Evolutionary conservation across 2,888 invertebrate species (phyloP), one percentile per base, ranked within the genome.

Genomic region (Bombylius major): DNA sequence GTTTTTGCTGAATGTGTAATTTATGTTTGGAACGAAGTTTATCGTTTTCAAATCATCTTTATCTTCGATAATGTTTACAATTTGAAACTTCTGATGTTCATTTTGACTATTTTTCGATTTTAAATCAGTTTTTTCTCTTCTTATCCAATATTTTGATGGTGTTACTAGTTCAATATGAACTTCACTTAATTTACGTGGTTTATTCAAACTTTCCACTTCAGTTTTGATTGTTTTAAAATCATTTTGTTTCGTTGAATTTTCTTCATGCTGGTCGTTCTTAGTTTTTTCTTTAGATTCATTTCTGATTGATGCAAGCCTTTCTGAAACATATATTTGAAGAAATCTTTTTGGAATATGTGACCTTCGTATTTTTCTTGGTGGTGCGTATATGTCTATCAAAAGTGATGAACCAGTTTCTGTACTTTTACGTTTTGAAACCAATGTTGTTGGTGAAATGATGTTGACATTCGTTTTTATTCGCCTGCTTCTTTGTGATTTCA

Each of bases 301-400:
- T 36, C 8, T 36, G 4, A 36, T 7, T 36, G 34, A 36, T 42
- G 11, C 7, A 42, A 11, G 23, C 23, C 39, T 8, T 5, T 42
- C 39, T 11, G 12, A 42, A 11, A 11, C 8, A 42, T 42, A 42
- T 5, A 42, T 42, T 11, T 42, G 39, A 11, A 42, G 11, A 5
- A 42, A 42, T 42, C 39, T 42, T 42, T 42, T 42, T n/a, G 23
- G 12, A n/a, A 46, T 33, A 8, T 32, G n/a, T 31, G 47, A 34
- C 39, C 34, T 47, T 11, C 53, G 34, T 31, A 53, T 53, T 47
- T 53, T 53, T 47, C 12, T 53, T n/a, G 47, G 53, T 53, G 53
- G 53, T 39, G 46, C 53, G 47, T 46, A 47, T 12, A 47, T 32
- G 39, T 47, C 47, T 5, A 36, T 36, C 31, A 36, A 23, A 34